Conservation (phyloP, 2,113 vertebrate genomes). For the Chaetura pelagica region DNA sequence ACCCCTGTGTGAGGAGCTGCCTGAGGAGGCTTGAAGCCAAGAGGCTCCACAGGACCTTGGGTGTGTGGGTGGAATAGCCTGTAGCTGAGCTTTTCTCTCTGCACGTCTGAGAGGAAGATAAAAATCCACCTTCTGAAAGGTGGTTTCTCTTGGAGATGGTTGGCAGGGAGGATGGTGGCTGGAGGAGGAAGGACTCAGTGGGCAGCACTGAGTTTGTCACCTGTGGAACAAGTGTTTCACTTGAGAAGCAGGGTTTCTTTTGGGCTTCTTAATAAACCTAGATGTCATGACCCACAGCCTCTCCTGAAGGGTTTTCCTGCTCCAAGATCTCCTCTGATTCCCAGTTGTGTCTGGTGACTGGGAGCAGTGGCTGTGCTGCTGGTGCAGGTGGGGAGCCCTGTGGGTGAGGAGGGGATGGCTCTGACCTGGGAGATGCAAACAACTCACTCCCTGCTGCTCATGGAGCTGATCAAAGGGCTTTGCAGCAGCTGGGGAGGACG, state of each 20-base stretch:
- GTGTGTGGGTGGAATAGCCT: neutral
- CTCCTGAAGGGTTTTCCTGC: neutral
- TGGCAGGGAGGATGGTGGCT: fast-evolving
- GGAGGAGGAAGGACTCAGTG: neutral
- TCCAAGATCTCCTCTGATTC: neutral
- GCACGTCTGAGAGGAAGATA: neutral
- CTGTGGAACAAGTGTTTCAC: neutral
- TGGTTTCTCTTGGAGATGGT: neutral
- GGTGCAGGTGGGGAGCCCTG: fast-evolving
- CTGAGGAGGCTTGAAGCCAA: neutral
- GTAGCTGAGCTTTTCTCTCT: neutral
- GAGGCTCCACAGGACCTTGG: neutral
- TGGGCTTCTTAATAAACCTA: neutral
- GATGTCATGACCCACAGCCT: neutral
- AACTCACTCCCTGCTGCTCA: fast-evolving
- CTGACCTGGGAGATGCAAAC: neutral
- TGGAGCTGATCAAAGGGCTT: neutral
- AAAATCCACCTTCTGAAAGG: neutral
- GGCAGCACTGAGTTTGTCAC: neutral
- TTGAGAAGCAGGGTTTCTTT: neutral
- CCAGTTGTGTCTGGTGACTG: fast-evolving
- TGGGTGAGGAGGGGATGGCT: neutral
- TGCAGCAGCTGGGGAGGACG: fast-evolving
- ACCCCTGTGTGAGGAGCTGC: neutral
- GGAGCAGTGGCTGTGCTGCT: neutral